These are phyloP conservation scores for Todiramphus saurophagus DNA, from an alignment of 2,113 vertebrate genomes.

Conservation along the genomic window DNA sequence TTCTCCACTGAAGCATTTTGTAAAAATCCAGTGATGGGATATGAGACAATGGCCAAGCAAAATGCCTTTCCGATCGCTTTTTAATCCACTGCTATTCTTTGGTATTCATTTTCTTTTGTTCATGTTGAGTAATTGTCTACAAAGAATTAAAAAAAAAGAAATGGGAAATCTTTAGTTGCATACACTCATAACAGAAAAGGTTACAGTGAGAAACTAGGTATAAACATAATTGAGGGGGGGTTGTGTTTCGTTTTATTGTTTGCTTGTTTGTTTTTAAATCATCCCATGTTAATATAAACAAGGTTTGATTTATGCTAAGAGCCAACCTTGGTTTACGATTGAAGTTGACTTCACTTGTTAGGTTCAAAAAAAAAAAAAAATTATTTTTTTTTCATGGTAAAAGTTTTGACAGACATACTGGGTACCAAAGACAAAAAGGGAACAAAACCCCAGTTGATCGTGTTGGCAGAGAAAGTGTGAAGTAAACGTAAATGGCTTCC, in stretches of 20 bases:
- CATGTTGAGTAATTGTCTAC: background rate
- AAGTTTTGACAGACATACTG: background rate
- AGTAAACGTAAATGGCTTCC: background rate
- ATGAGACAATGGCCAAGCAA: background rate
- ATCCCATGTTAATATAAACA: background rate
- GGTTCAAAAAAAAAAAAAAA: background rate
- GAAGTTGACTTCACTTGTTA: background rate
- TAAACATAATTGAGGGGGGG: background rate
- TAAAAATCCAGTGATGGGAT: constrained; percentile 55
- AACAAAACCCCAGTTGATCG: background rate
- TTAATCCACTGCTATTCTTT: constrained; percentile 61
- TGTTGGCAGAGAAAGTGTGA: background rate
- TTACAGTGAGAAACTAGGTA: background rate
- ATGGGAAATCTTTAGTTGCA: background rate
- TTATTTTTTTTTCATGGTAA: background rate
- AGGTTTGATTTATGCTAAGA: background rate
- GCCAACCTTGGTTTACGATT: background rate
- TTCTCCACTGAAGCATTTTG: constrained; percentile 93
- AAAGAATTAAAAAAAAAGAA: background rate
- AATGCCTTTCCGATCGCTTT: background rate
- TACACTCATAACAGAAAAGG: background rate
- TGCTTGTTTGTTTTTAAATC: background rate
- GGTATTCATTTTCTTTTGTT: constrained; percentile 65
- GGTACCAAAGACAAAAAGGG: background rate
- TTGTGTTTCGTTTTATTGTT: no score